Conservation (phyloP, 2,888 invertebrate genomes). For the Oithona nana region DNA sequence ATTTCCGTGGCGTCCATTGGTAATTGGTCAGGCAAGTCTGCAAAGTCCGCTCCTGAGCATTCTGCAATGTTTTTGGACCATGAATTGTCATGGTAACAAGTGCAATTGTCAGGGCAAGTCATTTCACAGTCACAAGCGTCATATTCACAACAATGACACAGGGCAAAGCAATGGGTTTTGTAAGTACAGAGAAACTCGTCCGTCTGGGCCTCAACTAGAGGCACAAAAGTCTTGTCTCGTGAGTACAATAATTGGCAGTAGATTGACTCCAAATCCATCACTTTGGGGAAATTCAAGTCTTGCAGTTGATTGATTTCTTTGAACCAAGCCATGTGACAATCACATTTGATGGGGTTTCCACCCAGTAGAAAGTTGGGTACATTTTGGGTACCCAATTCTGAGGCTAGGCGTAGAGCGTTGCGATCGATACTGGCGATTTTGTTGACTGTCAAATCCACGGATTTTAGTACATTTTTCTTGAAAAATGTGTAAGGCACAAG, state of each 20-base stretch:
- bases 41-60: constrained; percentile 39
- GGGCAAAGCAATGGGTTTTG: constrained; percentile 60
- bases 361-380: constrained; percentile 52
- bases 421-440: constrained; percentile 39
- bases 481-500: constrained; percentile 71
- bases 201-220: constrained; percentile 54
- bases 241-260: constrained; percentile 61
- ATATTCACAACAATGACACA: constrained; percentile 76
- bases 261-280: constrained; percentile 62
- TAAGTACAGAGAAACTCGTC: constrained; percentile 69
- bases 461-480: constrained; percentile 61
- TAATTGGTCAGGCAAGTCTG: constrained; percentile 49
- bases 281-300: constrained; percentile 51
- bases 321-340: constrained; percentile 78
- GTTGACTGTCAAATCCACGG: constrained; percentile 61
- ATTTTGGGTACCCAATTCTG: constrained; percentile 46
- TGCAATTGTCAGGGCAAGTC: constrained; percentile 69
- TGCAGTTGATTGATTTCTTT: constrained; percentile 66
- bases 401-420: constrained; percentile 34
- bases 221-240: constrained; percentile 49
- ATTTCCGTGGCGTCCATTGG: constrained; percentile 80
- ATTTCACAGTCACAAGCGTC: constrained; percentile 82
- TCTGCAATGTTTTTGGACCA: constrained; percentile 72
- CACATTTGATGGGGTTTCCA: constrained; percentile 67
- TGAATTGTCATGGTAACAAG: constrained; percentile 69